Evolutionary conservation across 2,797 vertebrate genomes (phyloP), one percentile per base, ranked within the genome.

Genomic region (Micrastur ruficollis): DNA sequence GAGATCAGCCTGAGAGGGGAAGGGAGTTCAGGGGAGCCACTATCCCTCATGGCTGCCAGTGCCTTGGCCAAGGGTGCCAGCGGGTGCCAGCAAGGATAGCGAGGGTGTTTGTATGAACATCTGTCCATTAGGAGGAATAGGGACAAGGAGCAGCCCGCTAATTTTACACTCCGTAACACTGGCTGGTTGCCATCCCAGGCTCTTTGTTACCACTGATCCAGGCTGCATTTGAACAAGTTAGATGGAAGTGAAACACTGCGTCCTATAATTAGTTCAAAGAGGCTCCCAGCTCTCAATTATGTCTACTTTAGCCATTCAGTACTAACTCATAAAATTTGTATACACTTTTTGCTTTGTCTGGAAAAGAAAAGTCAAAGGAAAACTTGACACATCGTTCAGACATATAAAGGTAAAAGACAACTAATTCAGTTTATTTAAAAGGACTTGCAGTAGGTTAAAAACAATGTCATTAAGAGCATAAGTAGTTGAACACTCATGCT

Each of bases 401-500:
- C 1, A 0, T 22, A 34, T 26, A 84, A 85, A 90, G 42, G 34
- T 81, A 59, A 66, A 86, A 75, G 55, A 79, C 8, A 95, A 66
- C 47, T 71, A 56, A 80, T 85, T 65, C 50, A 36, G n/a, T 74
- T 74, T 93, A 82, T 73, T 91, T 76, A 62, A 70, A 46, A 14
- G 1, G 29, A 75, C 38, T 83, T 34, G 49, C 0, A 0, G 44
- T 66, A 76, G 25, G 21, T 62, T 86, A 90, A 74, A 94, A 67
- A 40, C 7, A 53, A 73, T 26, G 53, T 29, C 2, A 4, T 80
- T 85, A 76, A 76, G 56, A 80, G 44, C 17, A 6, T 32, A 79
- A 86, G 31, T 17, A 70, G 31, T 58, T 1, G 0, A 84, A 63
- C 14, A 25, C 8, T 55, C 12, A 44, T 0, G 0, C 27, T 42